Conservation (phyloP, 2,113 vertebrate species). For the Notarius lentiginosus region DNA sequence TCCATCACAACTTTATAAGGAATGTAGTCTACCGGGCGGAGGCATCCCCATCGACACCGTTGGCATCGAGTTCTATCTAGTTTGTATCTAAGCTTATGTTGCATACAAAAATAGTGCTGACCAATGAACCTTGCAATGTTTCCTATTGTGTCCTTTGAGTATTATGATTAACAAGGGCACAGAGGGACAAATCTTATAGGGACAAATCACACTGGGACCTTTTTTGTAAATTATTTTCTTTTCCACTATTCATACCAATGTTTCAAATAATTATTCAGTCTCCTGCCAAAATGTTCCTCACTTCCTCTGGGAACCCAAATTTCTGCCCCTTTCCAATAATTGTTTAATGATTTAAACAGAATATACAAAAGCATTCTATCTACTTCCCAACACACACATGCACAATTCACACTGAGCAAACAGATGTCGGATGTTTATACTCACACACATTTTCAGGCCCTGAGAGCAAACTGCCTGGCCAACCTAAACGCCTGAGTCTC, state of each 20-base stretch:
- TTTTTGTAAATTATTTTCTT: not conserved
- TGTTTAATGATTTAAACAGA: constrained; percentile 57
- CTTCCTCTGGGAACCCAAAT: constrained; percentile 59
- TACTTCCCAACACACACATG: constrained; percentile 39
- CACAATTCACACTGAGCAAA: constrained; percentile 42
- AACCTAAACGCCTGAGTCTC: constrained; percentile 27
- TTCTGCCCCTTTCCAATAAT: constrained; percentile 56
- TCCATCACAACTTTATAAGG: too few species aligned
- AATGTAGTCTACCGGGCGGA: too few species aligned
- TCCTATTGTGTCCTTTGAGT: not conserved
- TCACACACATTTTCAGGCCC: constrained; percentile 34
- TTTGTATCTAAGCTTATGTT: not conserved
- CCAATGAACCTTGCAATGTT: not conserved
- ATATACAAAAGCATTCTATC: constrained; percentile 50
- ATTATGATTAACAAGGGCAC: not conserved
- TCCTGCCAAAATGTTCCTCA: constrained; percentile 38
- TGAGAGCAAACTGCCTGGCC: constrained; percentile 27
- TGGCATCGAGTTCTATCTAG: too few species aligned
- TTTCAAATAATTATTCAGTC: constrained; percentile 35
- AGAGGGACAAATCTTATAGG: not conserved
- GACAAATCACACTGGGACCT: not conserved
- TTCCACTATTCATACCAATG: constrained; percentile 44
- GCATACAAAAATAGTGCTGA: not conserved
- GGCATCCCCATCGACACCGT: too few species aligned
- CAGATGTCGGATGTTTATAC: constrained; percentile 44